Evolutionary conservation across 2,797 vertebrate species (phyloP), one percentile per base, ranked within the genome.

Genomic region (Capromys pilorides): DNA sequence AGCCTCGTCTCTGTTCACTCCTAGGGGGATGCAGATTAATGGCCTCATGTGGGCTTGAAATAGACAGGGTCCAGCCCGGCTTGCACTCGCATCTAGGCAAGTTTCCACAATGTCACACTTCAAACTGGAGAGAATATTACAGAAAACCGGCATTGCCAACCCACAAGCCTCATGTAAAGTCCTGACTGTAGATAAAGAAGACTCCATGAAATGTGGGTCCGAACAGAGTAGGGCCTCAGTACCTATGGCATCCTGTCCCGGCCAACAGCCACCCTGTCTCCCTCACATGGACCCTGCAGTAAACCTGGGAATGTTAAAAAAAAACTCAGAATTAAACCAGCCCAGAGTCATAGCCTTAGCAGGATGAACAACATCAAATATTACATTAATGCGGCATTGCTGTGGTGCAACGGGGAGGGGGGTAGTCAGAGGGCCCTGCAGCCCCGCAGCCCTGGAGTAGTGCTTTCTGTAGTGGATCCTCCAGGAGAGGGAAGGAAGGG

Each of bases 281-380:
- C 45, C 36, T 57, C 16, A 41, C n/a, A 33, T 19, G 13, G 18
- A 61, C n/a, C 69, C 73, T 93, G 45, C 24, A 89, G 45, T 33
- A 62, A 13, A 8, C 33, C 12, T 54, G 62, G 11, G 5, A 88
- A 28, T 82, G 6, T 51, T 24, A 67, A 31, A 45, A 26, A 45
- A 26, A 5, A 88, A n/a, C 33, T 59, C 41, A 81, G 75, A 75
- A 39, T 78, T 73, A 87, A 94, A 93, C 2, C 31, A 85, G 9
- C 41, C 87, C 54, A 93, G 49, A 73, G 59, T 36, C n/a, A 67
- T 19, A 11, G 78, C 45, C 87, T 87, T 75, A 94, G 84, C 49
- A 2, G 54, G 31, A 7, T 36, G 31, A 28, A 28, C 45, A 61
- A 33, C 51, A 11, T 1, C 31, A 49, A 31, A 31, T 51, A 51